Evolutionary conservation across 2,888 invertebrate species (phyloP), one percentile per base, ranked within the genome.

Genomic region (Dione juno): DNA sequence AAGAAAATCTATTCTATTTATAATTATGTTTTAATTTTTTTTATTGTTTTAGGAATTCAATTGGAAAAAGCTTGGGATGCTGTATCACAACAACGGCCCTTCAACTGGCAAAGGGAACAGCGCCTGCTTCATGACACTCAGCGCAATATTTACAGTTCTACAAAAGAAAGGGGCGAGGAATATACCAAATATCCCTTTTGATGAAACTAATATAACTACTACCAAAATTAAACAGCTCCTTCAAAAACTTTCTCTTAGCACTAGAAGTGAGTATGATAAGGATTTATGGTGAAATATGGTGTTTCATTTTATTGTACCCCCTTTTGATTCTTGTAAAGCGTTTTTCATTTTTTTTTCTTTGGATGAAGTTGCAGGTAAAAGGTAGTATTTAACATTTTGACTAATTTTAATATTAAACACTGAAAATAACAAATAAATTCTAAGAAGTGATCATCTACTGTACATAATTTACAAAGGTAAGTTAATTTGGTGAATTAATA

Each of bases 101-200:
- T 87, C 92, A 0, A 93, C 93, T 21, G 94, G 94, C 7, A 90
- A 94, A 74, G 96, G 97, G 9, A 95, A 97, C 85, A 97, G 97
- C 63, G 95, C 95, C 67, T 97, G 97, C 81, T 96, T 95, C 85
- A 95, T 97, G 82, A 96, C 96, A 6, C 89, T 97, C 78, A 95
- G 95, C 70, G 95, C 96, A 0, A 94, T 97, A 48, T 96, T 94
- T 79, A 85, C 88, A 0, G 92, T 90, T 0, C 81, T 93, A 21
- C 85, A 87, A 76, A 87, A 91, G 75, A 84, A 85, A 78, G 90
- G 89, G 0, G 89, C 95, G 37, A 94, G 94, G 43, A 88, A 90
- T 61, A 93, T 93, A 82, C 94, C 89, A 6, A 92, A 94, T 76
- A 88, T 94, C 74, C 94, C 94, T 70, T 96, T 96, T 85, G 95